phyloP scores from a whole-genome alignment of 2,113 vertebrate species.

The Poeciliopsis occidentalis region DNA sequence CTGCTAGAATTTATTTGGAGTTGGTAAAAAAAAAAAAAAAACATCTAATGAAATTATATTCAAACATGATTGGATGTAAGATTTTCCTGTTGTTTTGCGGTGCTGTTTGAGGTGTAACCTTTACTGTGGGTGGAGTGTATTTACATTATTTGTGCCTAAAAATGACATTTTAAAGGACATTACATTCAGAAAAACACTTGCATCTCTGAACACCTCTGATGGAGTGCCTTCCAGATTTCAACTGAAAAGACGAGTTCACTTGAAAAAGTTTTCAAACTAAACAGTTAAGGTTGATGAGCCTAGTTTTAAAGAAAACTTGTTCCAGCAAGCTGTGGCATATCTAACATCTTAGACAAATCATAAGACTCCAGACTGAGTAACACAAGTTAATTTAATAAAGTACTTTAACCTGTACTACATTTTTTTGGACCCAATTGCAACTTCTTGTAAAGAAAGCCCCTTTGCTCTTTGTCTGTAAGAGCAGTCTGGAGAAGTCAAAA shows the following conservation, averaged over 20 bases:
- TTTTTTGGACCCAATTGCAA: background rate
- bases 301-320: slow-evolving; percentile 2
- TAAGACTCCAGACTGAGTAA: background rate
- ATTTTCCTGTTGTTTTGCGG: background rate
- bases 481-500: slow-evolving; percentile 54
- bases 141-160: background rate
- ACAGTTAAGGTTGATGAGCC: slow-evolving; percentile 4
- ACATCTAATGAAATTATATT: background rate
- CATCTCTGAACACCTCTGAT: background rate
- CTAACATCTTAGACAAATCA: background rate
- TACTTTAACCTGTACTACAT: background rate
- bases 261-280: slow-evolving; percentile 51
- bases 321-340: background rate
- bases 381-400: background rate
- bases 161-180: background rate
- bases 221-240: background rate
- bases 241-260: slow-evolving; percentile 24
- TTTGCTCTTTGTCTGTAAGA: slow-evolving; percentile 19
- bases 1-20: background rate
- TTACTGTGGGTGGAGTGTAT: background rate
- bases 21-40: background rate
- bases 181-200: background rate
- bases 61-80: background rate
- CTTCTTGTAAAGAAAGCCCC: background rate
- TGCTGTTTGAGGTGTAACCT: background rate